phyloP scores from a whole-genome alignment of 2,797 vertebrate genomes.

The Channallabes apus region DNA sequence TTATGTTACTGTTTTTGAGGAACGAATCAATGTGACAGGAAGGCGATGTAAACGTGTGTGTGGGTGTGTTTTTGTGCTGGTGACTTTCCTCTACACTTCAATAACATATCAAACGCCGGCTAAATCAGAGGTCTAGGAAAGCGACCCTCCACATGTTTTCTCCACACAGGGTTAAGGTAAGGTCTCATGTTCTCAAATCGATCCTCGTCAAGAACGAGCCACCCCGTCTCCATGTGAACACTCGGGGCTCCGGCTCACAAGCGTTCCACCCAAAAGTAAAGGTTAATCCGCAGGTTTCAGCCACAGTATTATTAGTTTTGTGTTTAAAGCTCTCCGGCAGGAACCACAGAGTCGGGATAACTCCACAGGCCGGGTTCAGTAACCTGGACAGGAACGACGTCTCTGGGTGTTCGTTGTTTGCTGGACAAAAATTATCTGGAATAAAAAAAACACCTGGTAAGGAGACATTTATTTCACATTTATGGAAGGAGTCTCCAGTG shows the following conservation, averaged over 20 bases:
- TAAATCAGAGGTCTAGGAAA: neutral
- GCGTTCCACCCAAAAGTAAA: neutral
- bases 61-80: neutral
- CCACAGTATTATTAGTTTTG: neutral
- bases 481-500: neutral
- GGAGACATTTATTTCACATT: neutral
- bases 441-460: neutral
- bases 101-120: constrained; percentile 1
- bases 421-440: neutral
- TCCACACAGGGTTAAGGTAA: constrained; percentile 26
- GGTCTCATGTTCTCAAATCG: constrained; percentile 13
- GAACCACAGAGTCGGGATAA: neutral
- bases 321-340: neutral
- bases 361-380: neutral
- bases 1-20: constrained; percentile 53
- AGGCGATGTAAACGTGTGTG: neutral
- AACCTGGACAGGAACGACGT: too few species aligned
- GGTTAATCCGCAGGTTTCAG: constrained; percentile 25
- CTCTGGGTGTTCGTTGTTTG: neutral
- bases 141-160: neutral
- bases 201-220: neutral
- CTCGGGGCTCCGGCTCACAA: neutral
- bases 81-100: constrained; percentile 12
- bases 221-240: neutral
- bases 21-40: neutral